A percentile compares a stretch with the other conserved stretches of the same genome.
Conservation (phyloP, 1,140 invertebrate species). For the Ctenoplectra terminalis region DNA sequence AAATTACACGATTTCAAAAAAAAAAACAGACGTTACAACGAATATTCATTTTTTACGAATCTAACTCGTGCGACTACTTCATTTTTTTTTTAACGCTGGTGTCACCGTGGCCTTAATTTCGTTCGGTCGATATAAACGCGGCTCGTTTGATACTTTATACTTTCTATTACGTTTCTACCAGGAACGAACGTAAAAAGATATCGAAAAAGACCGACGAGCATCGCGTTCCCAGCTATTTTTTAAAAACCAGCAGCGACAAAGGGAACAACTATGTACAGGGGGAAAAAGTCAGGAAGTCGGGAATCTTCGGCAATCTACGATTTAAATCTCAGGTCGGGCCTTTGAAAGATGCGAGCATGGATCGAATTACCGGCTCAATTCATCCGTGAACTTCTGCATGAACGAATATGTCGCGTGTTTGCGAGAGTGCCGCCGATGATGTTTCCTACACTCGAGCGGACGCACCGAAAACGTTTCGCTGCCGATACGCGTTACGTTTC, state of each 20-base stretch:
- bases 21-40: no score
- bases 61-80: no score
- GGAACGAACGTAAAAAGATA: no score
- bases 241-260: conserved; percentile 9
- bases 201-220: no score
- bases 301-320: conserved; percentile 25
- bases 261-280: neutral
- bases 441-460: neutral
- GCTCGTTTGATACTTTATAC: neutral
- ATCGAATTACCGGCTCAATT: conserved; percentile 54
- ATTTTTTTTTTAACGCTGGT: no score
- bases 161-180: neutral
- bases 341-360: conserved; percentile 25
- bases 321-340: conserved; percentile 7
- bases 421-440: neutral
- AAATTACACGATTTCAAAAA: no score
- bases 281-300: neutral
- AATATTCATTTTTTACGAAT: no score
- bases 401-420: conserved; percentile 13
- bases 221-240: no score
- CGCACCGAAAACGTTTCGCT: conserved; percentile 6
- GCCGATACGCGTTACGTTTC: neutral
- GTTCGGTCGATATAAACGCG: neutral
- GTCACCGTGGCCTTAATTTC: no score
- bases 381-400: conserved; percentile 27